Conservation (phyloP, 2,797 vertebrate species). For the Sylvilagus floridanus region DNA sequence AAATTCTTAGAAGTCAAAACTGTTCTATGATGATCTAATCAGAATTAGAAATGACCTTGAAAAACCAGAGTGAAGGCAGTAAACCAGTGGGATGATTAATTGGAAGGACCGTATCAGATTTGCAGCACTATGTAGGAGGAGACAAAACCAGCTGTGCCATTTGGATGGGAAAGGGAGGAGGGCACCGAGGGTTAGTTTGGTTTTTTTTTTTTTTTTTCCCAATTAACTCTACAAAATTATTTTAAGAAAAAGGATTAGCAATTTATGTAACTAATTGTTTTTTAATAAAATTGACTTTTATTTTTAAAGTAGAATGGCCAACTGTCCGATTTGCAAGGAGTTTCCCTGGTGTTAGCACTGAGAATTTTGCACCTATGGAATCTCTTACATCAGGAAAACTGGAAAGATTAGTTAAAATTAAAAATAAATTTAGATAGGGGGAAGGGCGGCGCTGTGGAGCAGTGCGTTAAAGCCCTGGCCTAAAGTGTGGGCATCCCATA, state of each 20-base stretch:
- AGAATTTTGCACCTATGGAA: not conserved
- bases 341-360: not conserved
- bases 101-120: not conserved
- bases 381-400: not conserved
- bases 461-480: too few species aligned
- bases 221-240: not conserved
- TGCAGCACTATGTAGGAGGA: not conserved
- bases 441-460: too few species aligned
- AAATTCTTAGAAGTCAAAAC: not conserved
- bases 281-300: constrained; percentile 19
- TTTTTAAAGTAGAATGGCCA: not conserved
- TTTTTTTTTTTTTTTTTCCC: not conserved
- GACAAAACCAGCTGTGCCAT: not conserved
- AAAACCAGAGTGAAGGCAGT: not conserved
- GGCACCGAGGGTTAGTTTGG: not conserved
- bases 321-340: not conserved
- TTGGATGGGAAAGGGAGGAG: rapidly evolving
- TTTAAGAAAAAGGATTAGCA: constrained; percentile 10
- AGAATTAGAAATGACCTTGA: not conserved
- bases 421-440: not conserved
- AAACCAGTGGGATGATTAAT: not conserved
- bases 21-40: not conserved
- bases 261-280: not conserved
- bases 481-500: too few species aligned
- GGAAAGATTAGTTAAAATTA: not conserved